phyloP scores from a whole-genome alignment of 2,888 invertebrate species.

The Odontocerum albicorne region DNA sequence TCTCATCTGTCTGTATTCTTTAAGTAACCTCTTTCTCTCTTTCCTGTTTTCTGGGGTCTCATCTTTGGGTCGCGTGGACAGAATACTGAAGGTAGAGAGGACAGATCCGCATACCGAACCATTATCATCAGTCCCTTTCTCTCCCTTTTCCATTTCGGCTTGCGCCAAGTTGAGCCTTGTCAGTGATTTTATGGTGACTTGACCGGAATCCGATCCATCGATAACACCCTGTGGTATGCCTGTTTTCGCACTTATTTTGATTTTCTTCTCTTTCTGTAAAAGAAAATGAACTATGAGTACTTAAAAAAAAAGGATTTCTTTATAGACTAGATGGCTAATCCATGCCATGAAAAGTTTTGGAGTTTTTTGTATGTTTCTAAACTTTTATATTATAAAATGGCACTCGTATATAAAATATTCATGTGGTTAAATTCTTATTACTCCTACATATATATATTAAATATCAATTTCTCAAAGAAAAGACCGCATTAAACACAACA shows the following conservation, averaged over 20 bases:
- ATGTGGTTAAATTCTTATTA: too few species aligned
- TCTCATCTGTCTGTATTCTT: conserved; percentile 77
- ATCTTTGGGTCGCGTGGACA: conserved; percentile 72
- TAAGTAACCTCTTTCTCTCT: conserved; percentile 75
- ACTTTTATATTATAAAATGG: too few species aligned
- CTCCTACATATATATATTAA: too few species aligned
- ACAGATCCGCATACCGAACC: conserved; percentile 66
- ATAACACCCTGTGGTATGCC: conserved; percentile 74
- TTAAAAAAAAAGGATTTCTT: too few species aligned
- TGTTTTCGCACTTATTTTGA: conserved; percentile 70
- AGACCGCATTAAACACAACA: too few species aligned
- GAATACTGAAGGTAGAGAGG: conserved; percentile 66
- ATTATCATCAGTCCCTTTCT: conserved; percentile 46
- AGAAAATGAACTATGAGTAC: too few species aligned
- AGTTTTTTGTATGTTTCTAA: too few species aligned
- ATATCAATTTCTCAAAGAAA: too few species aligned
- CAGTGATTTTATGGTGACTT: conserved; percentile 69
- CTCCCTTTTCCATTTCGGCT: conserved; percentile 38
- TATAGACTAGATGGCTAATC: too few species aligned
- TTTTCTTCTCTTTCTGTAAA: conserved; percentile 58
- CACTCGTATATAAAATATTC: too few species aligned
- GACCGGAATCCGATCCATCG: conserved; percentile 56
- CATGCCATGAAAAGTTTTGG: too few species aligned
- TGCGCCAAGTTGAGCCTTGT: conserved; percentile 63
- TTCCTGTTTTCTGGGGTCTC: conserved; percentile 78